Evolutionary conservation across 2,888 invertebrate species (phyloP).

Genomic region (Ditula angustiorana): DNA sequence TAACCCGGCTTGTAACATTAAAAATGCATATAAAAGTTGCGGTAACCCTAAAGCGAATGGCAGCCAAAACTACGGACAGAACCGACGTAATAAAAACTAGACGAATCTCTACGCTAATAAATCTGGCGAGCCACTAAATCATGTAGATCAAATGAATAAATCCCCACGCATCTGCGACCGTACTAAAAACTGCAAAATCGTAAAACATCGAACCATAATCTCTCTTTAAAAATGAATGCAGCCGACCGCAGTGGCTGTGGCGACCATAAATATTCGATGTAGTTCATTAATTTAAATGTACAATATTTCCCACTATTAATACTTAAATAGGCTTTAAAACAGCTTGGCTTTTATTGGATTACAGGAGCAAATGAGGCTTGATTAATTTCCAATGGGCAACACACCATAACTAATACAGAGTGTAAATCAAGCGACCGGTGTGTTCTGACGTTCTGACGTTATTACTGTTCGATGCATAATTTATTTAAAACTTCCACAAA

Average conservation of each 20-base stretch:
- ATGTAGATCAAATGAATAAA: slow-evolving; percentile 31
- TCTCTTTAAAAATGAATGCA: slow-evolving; percentile 52
- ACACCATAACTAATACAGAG: slow-evolving; percentile 45
- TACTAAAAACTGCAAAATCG: slow-evolving; percentile 45
- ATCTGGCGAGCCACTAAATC: slow-evolving; percentile 31
- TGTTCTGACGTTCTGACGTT: no score
- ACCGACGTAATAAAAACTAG: slow-evolving; percentile 24
- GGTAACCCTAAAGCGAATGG: not conserved
- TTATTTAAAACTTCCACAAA: no score
- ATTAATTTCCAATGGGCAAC: slow-evolving; percentile 62
- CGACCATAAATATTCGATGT: slow-evolving; percentile 57
- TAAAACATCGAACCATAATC: slow-evolving; percentile 44
- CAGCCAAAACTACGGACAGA: not conserved
- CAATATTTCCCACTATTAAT: slow-evolving; percentile 46
- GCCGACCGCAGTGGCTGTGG: slow-evolving; percentile 43
- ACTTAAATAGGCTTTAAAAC: slow-evolving; percentile 42
- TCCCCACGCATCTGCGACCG: slow-evolving; percentile 41
- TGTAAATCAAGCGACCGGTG: no score
- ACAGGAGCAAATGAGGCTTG: slow-evolving; percentile 57
- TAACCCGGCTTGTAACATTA: not conserved
- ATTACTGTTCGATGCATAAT: no score
- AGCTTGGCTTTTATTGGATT: slow-evolving; percentile 48
- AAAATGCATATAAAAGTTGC: not conserved
- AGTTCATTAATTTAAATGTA: slow-evolving; percentile 61
- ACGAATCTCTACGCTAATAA: slow-evolving; percentile 18